Percentiles rank a stretch among this genome's conserved stretches.
Conservation (phyloP, 1,140 invertebrate species). For the Neocloeon triangulifer region DNA sequence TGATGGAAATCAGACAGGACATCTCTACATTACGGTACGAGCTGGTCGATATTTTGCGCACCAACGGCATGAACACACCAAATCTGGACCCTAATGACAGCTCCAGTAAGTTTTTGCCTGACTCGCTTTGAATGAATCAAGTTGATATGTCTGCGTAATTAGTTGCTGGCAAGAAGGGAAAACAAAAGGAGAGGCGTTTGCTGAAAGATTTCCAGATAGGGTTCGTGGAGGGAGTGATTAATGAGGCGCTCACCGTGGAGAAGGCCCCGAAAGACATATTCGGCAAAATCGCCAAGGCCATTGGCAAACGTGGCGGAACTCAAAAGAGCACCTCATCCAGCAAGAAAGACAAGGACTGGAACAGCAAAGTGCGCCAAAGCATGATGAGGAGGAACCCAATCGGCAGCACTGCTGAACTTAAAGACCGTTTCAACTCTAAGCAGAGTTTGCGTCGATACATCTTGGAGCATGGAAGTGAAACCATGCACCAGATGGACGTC, state of each 20-base stretch:
- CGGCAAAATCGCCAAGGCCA: constrained; percentile 50
- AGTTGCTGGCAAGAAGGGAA: constrained; percentile 61
- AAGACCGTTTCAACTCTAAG: constrained; percentile 27
- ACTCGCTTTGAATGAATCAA: not conserved
- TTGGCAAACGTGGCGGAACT: constrained; percentile 19
- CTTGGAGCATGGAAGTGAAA: constrained; percentile 21
- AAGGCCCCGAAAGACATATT: constrained; percentile 49
- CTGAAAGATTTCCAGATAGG: constrained; percentile 80
- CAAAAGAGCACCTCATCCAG: constrained; percentile 12
- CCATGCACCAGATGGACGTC: constrained; percentile 33
- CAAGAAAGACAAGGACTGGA: constrained; percentile 67
- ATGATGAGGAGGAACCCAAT: constrained; percentile 47
- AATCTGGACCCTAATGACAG: constrained; percentile 34
- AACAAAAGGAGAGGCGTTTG: constrained; percentile 58
- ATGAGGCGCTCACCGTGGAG: constrained; percentile 36
- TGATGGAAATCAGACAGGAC: constrained; percentile 89
- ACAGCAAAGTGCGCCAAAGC: constrained; percentile 48
- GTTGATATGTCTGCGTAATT: not conserved
- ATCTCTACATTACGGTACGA: constrained; percentile 70
- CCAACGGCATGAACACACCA: constrained; percentile 61
- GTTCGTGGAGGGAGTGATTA: constrained; percentile 59
- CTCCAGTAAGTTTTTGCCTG: constrained; percentile 19
- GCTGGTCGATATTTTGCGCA: constrained; percentile 63
- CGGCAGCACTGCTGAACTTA: constrained; percentile 40
- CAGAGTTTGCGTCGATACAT: constrained; percentile 44